Base-by-base conservation (phyloP, 2,113 vertebrate genomes). In the Sylvia atricapilla region DNA sequence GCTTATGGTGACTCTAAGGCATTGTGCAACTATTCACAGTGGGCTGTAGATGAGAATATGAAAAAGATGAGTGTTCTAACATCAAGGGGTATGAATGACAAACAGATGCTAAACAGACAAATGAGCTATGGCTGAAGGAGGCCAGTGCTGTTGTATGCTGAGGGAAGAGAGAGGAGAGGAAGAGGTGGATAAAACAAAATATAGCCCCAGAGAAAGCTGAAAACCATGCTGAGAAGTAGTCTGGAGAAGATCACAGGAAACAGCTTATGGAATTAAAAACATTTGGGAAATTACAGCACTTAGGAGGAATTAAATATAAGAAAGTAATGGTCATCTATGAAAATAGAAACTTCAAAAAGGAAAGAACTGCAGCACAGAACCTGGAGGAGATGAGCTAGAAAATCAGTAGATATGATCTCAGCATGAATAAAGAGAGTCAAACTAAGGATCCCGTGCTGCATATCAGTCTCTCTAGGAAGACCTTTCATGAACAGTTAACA, bases 61-160 rank as follows among this genome's bases (percentile, higher is more conserved):
- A 97, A 97, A 97, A 97, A 96, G 94, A 96, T 93, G 96, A 97
- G 95, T 85, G 96, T 82, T 96, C 94, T 87, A 96, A 97, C 96
- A 95, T 97, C 96, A 97, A 96, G 95, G 96, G 93, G 86, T 69
- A 96, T 89, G 95, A 96, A 97, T 96, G 96, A 97, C 95, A 96
- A 97, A 96, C 95, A 97, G 95, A 97, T 97, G 96, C 95, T 96
- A 97, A 97, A 67, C 96, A 97, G 96, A 96, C 95, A 96, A 96
- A 97, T 94, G 96, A 96, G 94, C 95, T 96, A 96, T 93, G 87
- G 94, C 67, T 97, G 95, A 95, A 97, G 96, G 96, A 96, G 94
- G 81, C 95, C 96, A 96, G 94, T 83, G 87, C 94, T 83, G 81
- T 77, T 92, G 79, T 95, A 79, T 15, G 73, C 69, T 47, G 89